Evolutionary conservation across 2,888 invertebrate genomes (phyloP).

Genomic region (Microctonus hyperodae): DNA sequence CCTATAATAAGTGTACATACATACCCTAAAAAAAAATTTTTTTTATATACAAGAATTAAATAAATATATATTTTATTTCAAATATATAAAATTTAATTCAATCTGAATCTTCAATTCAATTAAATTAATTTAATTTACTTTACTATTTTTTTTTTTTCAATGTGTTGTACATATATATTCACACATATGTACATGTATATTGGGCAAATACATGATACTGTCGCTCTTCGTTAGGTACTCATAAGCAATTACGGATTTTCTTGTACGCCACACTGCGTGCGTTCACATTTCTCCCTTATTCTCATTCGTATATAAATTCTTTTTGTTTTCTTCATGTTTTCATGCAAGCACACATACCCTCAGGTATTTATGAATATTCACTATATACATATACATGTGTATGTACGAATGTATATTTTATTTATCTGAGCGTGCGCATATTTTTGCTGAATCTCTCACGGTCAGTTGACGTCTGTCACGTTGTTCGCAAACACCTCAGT

Average conservation of each 20-base stretch:
- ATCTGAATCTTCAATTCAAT: no score
- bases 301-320: conserved; percentile 4
- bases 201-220: no score
- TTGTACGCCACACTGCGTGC: neutral
- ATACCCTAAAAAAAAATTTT: no score
- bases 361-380: neutral
- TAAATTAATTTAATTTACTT: no score
- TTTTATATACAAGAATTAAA: no score
- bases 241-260: conserved; percentile 31
- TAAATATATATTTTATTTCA: no score
- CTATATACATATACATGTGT: neutral
- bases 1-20: no score
- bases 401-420: no score
- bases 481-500: neutral
- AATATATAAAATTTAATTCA: no score
- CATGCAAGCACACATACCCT: neutral
- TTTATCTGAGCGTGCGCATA: neutral
- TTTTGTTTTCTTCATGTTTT: neutral
- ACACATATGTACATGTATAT: no score
- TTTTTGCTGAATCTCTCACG: conserved; percentile 14
- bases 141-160: no score
- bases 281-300: conserved; percentile 7
- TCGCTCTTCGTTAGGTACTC: conserved; percentile 30
- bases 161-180: no score
- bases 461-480: conserved; percentile 7